These are phyloP conservation scores for Stichopus horrens DNA, from an alignment of 53 echinoderm and acorn worm genomes.

Conservation along the genomic window DNA sequence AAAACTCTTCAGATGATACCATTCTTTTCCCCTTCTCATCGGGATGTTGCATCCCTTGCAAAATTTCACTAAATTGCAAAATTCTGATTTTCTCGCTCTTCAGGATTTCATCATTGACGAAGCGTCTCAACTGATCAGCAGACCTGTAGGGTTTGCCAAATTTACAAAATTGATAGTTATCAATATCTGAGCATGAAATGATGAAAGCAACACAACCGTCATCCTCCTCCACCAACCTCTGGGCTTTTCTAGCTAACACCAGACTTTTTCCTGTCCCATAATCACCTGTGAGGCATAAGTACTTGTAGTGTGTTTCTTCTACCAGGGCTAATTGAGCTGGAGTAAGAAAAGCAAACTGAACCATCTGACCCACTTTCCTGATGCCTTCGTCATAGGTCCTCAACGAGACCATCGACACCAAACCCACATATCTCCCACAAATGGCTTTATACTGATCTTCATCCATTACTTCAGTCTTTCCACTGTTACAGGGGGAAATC, in stretches of 20 bases:
- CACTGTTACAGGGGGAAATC: neutral
- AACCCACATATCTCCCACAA: constrained; percentile 10
- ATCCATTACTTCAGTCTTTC: neutral
- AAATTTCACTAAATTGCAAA: neutral
- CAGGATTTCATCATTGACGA: neutral
- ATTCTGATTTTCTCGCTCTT: neutral
- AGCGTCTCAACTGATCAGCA: constrained; percentile 10
- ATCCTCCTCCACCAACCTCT: constrained; percentile 5
- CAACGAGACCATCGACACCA: neutral
- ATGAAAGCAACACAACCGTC: neutral
- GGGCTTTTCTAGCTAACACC: constrained; percentile 20
- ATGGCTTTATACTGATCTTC: neutral
- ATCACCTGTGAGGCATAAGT: neutral
- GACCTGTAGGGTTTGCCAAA: neutral
- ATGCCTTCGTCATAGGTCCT: neutral
- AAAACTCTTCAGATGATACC: neutral
- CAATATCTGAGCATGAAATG: constrained; percentile 25
- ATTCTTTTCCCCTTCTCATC: neutral
- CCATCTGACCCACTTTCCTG: neutral
- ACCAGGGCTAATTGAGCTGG: constrained; percentile 1
- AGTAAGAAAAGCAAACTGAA: neutral
- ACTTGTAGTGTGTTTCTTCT: neutral
- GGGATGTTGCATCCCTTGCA: neutral
- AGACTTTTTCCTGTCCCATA: constrained; percentile 37
- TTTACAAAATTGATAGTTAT: constrained; percentile 8